A percentile compares a stretch with the other conserved stretches of the same genome.
Evolutionary conservation across 2,888 invertebrate genomes (phyloP).

Genomic region (Myopa tessellatipennis): DNA sequence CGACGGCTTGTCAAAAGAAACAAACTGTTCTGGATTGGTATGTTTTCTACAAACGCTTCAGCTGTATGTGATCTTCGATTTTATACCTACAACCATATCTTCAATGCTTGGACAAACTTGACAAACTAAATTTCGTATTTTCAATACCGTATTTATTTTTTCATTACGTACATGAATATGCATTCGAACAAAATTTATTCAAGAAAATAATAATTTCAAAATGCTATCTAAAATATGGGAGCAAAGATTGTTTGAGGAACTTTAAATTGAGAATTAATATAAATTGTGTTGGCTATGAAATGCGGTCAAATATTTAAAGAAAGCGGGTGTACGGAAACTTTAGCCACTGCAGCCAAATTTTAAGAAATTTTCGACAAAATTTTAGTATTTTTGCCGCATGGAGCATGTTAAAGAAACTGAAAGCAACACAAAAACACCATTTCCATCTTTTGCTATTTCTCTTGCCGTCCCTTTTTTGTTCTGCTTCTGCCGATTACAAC

Average conservation of each 20-base stretch:
- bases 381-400: background rate
- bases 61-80: too few species aligned
- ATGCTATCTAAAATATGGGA: background rate
- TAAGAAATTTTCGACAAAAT: constrained; percentile 15
- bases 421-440: too few species aligned
- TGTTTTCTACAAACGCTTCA: too few species aligned
- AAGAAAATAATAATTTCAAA: background rate
- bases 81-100: too few species aligned
- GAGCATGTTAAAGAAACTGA: background rate
- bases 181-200: too few species aligned
- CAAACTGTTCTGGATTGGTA: too few species aligned
- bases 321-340: constrained; percentile 9
- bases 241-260: constrained; percentile 21
- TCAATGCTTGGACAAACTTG: too few species aligned
- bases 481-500: constrained; percentile 8
- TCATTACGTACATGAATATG: too few species aligned
- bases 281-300: constrained; percentile 21
- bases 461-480: background rate
- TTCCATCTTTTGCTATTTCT: background rate
- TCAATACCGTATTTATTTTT: too few species aligned
- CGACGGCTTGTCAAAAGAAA: too few species aligned
- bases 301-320: constrained; percentile 32
- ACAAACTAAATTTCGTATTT: too few species aligned
- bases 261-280: constrained; percentile 19
- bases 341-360: background rate